Evolutionary conservation across 2,888 invertebrate species (phyloP), one percentile per base, ranked within the genome.

Genomic region (Homarus gammarus): DNA sequence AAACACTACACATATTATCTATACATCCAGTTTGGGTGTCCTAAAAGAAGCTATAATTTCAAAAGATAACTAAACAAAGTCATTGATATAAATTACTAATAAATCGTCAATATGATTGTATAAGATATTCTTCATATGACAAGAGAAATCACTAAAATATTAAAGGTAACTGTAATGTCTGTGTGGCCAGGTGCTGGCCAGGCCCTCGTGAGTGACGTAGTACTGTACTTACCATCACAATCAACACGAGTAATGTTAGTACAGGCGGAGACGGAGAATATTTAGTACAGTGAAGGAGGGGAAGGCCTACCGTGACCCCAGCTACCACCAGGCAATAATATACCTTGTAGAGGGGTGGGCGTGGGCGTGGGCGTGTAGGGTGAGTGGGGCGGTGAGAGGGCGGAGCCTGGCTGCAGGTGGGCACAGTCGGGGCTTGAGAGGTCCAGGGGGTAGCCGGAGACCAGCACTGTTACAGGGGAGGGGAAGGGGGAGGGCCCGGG

Each of bases 321-420:
- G 10, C 78, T 78, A 38, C 31, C 49, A 31, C 3, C 31, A 22
- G 68, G 40, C 22, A 22, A 2, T 51, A 51, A 15, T 68, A n/a
- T 84, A 84, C 84, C 84, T 84, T 84, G 84, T 38, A 84, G 84
- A 44, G 84, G 84, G n/a, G 84, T 84, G 27, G 84, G 64, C 73
- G 84, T 84, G 56, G 84, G 84, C 73, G 84, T 84, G 56, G 84
- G 84, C 73, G 84, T 84, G 84, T 73, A 84, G 44, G 84, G 84
- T 64, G 84, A 84, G 73, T 56, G 84, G 84, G 75, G 84, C 75
- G 84, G 84, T 73, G 84, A 84, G 73, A 49, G 84, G 84, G 84
- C 84, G 40, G 38, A 51, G 75, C 56, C n/a, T 38, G 75, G 84
- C 61, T 51, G 75, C 73, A 84, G 75, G 33, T 33, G 79, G 56